phyloP scores from a whole-genome alignment of 2,797 vertebrate species.

The Potorous gilbertii region DNA sequence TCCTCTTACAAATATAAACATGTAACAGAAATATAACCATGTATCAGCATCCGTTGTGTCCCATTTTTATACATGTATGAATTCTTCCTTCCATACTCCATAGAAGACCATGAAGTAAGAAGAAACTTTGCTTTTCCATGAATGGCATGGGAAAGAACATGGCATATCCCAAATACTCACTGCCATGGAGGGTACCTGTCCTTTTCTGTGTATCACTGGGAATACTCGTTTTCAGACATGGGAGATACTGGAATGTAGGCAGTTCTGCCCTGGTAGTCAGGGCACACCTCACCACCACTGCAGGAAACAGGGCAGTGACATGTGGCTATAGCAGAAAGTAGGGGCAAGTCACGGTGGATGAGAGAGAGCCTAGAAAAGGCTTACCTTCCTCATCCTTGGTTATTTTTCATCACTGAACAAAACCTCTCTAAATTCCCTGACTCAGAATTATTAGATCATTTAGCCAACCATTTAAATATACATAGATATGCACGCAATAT shows the following conservation, averaged over 20 bases:
- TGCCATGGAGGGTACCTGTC: not conserved
- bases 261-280: not conserved
- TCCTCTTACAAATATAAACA: not conserved
- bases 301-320: not conserved
- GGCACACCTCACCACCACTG: not conserved
- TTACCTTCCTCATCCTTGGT: not conserved
- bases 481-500: not conserved
- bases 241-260: not conserved
- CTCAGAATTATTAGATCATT: not conserved
- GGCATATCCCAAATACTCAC: not conserved
- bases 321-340: not conserved
- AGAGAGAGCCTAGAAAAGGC: not conserved
- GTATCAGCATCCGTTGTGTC: not conserved
- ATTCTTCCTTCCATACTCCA: not conserved
- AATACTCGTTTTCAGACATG: not conserved
- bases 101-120: not conserved
- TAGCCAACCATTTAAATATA: not conserved
- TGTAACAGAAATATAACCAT: constrained; percentile 11
- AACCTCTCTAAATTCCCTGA: not conserved
- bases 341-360: not conserved
- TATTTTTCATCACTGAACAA: not conserved
- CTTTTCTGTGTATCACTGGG: not conserved
- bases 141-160: not conserved
- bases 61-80: not conserved
- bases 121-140: not conserved